phyloP scores from a whole-genome alignment of 2,888 invertebrate genomes.

The Callyntrura sp. region DNA sequence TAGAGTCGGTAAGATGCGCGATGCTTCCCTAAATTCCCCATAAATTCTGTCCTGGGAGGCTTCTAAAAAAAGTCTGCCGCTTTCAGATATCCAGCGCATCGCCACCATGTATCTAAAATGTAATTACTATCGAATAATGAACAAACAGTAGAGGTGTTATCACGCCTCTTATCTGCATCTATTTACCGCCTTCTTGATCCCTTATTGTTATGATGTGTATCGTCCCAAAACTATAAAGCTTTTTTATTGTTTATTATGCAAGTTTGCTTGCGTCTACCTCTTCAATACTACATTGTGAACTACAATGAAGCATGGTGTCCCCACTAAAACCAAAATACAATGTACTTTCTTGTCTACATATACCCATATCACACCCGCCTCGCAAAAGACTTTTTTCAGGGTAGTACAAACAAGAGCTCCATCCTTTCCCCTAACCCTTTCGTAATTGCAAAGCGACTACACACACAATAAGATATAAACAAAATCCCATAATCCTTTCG shows the following conservation, averaged over 20 bases:
- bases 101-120: constrained; percentile 48
- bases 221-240: neutral
- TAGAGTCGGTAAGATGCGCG: too few species aligned
- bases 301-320: neutral
- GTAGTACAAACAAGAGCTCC: neutral
- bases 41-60: constrained; percentile 12
- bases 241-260: constrained; percentile 7
- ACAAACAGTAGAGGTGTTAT: constrained; percentile 46
- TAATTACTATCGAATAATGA: constrained; percentile 60
- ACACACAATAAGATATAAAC: constrained; percentile 46
- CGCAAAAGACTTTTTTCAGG: constrained; percentile 57
- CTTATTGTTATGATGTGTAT: neutral
- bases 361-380: neutral
- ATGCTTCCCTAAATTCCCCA: neutral
- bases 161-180: constrained; percentile 36
- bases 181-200: neutral
- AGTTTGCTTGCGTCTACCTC: neutral
- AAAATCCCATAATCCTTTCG: constrained; percentile 73
- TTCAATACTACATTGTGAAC: too few species aligned
- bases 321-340: neutral
- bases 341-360: neutral
- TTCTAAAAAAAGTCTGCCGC: too few species aligned
- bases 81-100: neutral
- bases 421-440: constrained; percentile 55
- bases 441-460: constrained; percentile 73